phyloP scores from a whole-genome alignment of 1,140 invertebrate genomes.

The Sinonovacula constricta region DNA sequence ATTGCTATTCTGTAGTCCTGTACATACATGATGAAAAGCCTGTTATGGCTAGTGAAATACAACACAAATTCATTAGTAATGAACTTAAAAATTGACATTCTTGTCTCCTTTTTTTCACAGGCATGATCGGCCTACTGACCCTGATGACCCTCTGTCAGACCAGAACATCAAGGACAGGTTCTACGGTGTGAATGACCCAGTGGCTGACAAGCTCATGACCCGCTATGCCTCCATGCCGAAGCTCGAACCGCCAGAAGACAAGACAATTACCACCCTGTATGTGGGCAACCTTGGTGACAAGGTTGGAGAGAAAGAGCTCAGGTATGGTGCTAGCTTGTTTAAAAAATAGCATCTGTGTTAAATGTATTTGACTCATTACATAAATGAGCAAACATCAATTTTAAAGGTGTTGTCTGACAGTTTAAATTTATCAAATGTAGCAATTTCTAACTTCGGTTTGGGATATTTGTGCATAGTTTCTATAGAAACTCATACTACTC shows the following conservation, averaged over 20 bases:
- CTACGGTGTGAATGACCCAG: slow-evolving; percentile 99
- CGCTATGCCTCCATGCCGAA: slow-evolving; percentile 95
- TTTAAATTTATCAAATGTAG: neutral
- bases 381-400: too few species aligned
- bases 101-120: slow-evolving; percentile 79
- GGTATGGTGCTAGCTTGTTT: too few species aligned
- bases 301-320: slow-evolving; percentile 93
- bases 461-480: too few species aligned
- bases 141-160: slow-evolving; percentile 98
- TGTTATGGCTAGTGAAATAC: too few species aligned
- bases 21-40: too few species aligned
- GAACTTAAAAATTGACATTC: too few species aligned
- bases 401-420: too few species aligned
- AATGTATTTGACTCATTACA: too few species aligned
- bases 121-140: slow-evolving; percentile 99
- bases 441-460: neutral
- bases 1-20: too few species aligned
- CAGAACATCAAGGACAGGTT: slow-evolving; percentile 99
- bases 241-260: slow-evolving; percentile 96
- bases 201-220: slow-evolving; percentile 97
- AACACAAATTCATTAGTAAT: too few species aligned
- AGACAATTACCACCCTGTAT: slow-evolving; percentile 97
- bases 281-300: slow-evolving; percentile 93
- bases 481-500: neutral
- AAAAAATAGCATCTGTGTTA: too few species aligned